A percentile compares a stretch with the other conserved stretches of the same genome.
These are phyloP conservation scores for Dendrocincla tyrannina DNA, from an alignment of 2,797 vertebrate genomes.

Conservation along the genomic window DNA sequence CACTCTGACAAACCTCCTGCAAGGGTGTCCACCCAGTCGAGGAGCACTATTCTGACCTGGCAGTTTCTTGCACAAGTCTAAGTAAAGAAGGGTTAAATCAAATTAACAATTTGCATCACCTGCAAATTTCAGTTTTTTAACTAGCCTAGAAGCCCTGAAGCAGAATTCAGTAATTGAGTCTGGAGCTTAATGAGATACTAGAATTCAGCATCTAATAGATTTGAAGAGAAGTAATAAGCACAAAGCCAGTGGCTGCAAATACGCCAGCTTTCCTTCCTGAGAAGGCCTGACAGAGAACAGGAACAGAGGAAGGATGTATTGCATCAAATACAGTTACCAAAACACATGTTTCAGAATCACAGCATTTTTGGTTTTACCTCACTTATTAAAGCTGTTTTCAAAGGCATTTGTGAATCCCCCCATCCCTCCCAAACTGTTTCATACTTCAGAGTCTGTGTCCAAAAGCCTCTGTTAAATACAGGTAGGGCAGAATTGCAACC, in stretches of 20 bases:
- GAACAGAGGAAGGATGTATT: neutral
- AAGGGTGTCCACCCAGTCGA: neutral
- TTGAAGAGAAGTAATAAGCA: neutral
- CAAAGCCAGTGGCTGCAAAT: neutral
- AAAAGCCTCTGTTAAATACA: neutral
- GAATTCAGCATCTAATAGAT: neutral
- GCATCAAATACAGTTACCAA: neutral
- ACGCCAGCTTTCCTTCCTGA: neutral
- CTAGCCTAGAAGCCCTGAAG: neutral
- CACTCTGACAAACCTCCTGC: too few species aligned
- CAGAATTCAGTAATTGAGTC: neutral
- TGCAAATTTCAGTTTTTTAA: neutral
- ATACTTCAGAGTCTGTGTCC: neutral
- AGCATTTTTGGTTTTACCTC: rapidly evolving
- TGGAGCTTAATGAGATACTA: neutral
- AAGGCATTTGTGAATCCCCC: neutral
- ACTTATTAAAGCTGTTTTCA: neutral
- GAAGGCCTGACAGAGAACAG: neutral
- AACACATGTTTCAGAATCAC: neutral
- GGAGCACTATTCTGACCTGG: neutral
- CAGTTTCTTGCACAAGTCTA: neutral
- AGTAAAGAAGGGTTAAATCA: neutral
- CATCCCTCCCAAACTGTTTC: neutral
- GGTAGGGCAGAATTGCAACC: neutral
- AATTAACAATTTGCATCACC: neutral